phyloP scores from a whole-genome alignment of 2,888 invertebrate species.

The Ichneumoninae sp. region DNA sequence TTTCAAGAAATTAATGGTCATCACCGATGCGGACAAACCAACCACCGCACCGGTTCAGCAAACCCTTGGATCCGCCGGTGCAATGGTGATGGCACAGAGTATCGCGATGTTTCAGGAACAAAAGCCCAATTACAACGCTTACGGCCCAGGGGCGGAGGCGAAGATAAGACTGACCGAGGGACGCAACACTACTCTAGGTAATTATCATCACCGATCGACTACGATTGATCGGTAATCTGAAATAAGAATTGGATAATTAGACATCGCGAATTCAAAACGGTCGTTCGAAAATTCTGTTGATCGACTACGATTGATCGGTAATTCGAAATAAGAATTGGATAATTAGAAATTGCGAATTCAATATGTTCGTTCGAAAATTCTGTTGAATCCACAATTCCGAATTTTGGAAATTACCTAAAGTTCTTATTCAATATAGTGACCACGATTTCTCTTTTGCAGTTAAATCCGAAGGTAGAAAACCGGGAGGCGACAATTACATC shows the following conservation, averaged over 20 bases:
- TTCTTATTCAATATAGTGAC: slow-evolving; percentile 15
- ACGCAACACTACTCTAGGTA: slow-evolving; percentile 84
- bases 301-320: too few relatives aligned
- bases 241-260: not conserved
- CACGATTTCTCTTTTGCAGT: slow-evolving; percentile 68
- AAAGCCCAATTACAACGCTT: slow-evolving; percentile 76
- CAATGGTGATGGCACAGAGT: slow-evolving; percentile 11
- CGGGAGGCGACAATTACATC: slow-evolving; percentile 69
- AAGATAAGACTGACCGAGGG: slow-evolving; percentile 86
- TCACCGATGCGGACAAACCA: slow-evolving; percentile 85
- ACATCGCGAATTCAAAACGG: not conserved
- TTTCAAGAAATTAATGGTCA: slow-evolving; percentile 91
- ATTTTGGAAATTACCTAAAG: too few relatives aligned
- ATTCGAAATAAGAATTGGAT: too few relatives aligned
- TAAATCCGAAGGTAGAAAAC: slow-evolving; percentile 71
- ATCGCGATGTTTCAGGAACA: slow-evolving; percentile 67
- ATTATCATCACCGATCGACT: not conserved
- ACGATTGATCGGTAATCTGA: not conserved
- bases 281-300: too few relatives aligned
- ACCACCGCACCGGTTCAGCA: slow-evolving; percentile 38
- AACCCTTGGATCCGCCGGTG: slow-evolving; percentile 17
- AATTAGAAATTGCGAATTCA: too few relatives aligned
- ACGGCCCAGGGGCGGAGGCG: slow-evolving; percentile 87
- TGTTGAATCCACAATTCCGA: too few relatives aligned
- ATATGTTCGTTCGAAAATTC: too few relatives aligned